Evolutionary conservation across 2,113 vertebrate genomes (phyloP), one percentile per base, ranked within the genome.

Genomic region (Albula goreensis): DNA sequence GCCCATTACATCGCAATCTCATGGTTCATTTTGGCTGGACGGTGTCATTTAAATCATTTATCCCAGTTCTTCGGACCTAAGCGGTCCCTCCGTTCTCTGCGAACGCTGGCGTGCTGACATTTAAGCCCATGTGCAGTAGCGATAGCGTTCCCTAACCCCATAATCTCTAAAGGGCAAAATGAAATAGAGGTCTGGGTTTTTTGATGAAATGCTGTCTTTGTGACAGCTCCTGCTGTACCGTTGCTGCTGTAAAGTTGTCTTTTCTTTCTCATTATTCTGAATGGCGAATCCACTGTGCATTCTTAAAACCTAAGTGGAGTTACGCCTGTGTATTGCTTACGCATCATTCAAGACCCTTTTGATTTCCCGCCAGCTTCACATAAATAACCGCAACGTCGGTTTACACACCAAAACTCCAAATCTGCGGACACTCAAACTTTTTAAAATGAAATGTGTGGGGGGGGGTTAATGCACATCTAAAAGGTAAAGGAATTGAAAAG

Each of bases 321-420:
- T 2, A 10, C 1, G n/a, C 70, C 70, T 12, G 9, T 13, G 11
- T 87, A 92, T 90, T 89, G 88, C 90, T 84, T 86, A 89, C 89
- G 86, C 87, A 91, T 87, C 89, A 92, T 86, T 66, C 51, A 31
- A 6, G 13, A 11, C 48, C 9, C 78, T 49, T 80, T 80, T 89
- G 87, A 89, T 91, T 90, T 88, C 81, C 84, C 81, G 86, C 86
- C 88, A 88, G 88, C 86, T 91, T 85, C 85, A 66, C 87, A 85
- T 86, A 89, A 90, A 92, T 91, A 41, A 93, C 89, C 87, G 89
- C 90, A 80, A 87, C 87, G 88, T 84, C 90, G 88, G 89, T 86
- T 89, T 91, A 17, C 12, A 74, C 70, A 50, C 15, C 41, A 2
- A 48, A 49, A 50, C 78, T 17, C 12, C 10, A 79, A 50, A 48